Conservation (phyloP, 2,797 vertebrate genomes). For the Danio choprae region DNA sequence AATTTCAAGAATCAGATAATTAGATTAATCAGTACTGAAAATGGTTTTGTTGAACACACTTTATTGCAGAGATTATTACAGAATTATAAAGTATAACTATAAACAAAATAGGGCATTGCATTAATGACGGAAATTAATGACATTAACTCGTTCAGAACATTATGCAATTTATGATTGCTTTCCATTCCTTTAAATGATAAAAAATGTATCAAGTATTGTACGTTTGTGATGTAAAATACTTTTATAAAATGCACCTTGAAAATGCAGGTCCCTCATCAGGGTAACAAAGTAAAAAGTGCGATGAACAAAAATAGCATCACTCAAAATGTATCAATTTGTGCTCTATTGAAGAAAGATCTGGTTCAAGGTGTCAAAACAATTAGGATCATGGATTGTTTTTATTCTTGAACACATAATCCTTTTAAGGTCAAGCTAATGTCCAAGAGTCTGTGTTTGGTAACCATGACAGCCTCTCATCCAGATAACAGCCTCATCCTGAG, state of each 20-base stretch:
- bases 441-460: slow-evolving; percentile 39
- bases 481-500: slow-evolving; percentile 36
- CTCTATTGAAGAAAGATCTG: background rate
- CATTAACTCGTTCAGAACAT: too few relatives aligned
- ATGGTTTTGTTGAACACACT: too few relatives aligned
- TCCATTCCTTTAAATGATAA: too few relatives aligned
- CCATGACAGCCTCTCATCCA: slow-evolving; percentile 28
- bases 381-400: background rate
- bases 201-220: too few relatives aligned
- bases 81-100: too few relatives aligned
- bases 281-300: background rate
- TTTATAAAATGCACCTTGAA: background rate
- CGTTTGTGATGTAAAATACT: background rate
- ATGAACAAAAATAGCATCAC: background rate
- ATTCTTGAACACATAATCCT: slow-evolving; percentile 2
- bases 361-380: background rate
- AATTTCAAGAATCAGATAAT: too few relatives aligned
- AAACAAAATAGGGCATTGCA: too few relatives aligned
- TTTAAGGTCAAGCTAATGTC: slow-evolving; percentile 32
- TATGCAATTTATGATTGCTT: too few relatives aligned
- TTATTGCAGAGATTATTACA: too few relatives aligned
- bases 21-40: too few relatives aligned
- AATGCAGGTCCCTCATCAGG: background rate
- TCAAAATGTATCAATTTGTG: background rate
- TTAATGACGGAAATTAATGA: too few relatives aligned